Percentiles rank a stretch among this genome's conserved stretches.
Evolutionary conservation across 64 coral and sea anemone genomes (phyloP).

Genomic region (Montipora sp.): DNA sequence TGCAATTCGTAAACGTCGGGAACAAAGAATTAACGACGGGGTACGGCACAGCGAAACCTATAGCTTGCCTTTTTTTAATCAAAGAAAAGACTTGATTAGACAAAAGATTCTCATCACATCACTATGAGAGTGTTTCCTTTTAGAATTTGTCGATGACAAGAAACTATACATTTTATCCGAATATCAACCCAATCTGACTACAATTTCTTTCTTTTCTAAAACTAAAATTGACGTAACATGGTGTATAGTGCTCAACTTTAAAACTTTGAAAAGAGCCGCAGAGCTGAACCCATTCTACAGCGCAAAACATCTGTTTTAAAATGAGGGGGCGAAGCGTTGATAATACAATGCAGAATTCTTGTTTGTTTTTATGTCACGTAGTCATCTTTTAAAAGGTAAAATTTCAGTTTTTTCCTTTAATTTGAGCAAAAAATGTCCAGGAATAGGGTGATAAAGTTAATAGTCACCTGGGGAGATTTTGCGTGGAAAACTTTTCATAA

Average conservation of each 20-base stretch:
- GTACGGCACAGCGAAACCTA: no score
- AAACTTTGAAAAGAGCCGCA: neutral
- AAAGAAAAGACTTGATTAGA: neutral
- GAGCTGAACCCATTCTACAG: neutral
- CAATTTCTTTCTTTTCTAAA: neutral
- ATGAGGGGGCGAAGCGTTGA: neutral
- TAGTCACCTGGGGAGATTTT: no score
- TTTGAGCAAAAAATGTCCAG: no score
- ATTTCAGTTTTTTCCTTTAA: no score
- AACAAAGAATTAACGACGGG: no score
- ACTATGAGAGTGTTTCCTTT: no score
- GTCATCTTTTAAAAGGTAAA: neutral
- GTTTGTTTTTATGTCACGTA: neutral
- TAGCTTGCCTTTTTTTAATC: no score
- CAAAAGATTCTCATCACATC: neutral
- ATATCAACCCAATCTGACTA: neutral
- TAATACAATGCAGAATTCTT: neutral
- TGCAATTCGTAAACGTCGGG: no score
- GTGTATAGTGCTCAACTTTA: neutral
- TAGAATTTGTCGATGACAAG: neutral
- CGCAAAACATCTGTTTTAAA: conserved; percentile 29
- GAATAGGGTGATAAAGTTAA: no score
- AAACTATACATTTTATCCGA: neutral
- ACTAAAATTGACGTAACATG: neutral
- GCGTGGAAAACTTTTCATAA: no score